Conservation (phyloP, 2,113 vertebrate species). For the Alexandromys fortis region DNA sequence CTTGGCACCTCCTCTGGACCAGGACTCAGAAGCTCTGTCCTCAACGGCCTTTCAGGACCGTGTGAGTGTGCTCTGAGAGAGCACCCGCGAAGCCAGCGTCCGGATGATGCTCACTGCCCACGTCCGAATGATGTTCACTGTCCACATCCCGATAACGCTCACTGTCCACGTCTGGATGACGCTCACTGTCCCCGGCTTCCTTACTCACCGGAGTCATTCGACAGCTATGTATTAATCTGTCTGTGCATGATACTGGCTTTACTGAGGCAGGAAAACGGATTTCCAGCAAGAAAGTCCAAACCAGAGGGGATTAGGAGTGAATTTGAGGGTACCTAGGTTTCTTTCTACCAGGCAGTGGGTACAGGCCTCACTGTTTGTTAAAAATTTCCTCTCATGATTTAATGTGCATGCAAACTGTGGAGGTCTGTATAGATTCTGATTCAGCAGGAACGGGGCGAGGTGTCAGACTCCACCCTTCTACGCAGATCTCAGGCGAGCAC, state of each 20-base stretch:
- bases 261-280: neutral
- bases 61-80: neutral
- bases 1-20: neutral
- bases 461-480: neutral
- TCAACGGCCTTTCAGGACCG: neutral
- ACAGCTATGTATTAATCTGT: neutral
- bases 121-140: neutral
- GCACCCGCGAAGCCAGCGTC: neutral
- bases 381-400: neutral
- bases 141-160: neutral
- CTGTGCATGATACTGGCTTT: conserved; percentile 3
- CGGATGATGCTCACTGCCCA: neutral
- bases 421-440: neutral
- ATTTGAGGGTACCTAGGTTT: neutral
- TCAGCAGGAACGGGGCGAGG: neutral
- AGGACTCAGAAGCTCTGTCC: neutral
- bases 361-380: neutral
- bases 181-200: neutral
- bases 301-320: neutral
- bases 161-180: neutral
- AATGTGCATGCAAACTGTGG: too few relatives aligned
- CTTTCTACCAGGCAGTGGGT: neutral
- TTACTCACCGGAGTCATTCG: neutral
- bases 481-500: neutral
- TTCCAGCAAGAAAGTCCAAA: conserved; percentile 19